Evolutionary conservation across 2,797 vertebrate genomes (phyloP), one percentile per base, ranked within the genome.

Genomic region (Clarias fuscus): DNA sequence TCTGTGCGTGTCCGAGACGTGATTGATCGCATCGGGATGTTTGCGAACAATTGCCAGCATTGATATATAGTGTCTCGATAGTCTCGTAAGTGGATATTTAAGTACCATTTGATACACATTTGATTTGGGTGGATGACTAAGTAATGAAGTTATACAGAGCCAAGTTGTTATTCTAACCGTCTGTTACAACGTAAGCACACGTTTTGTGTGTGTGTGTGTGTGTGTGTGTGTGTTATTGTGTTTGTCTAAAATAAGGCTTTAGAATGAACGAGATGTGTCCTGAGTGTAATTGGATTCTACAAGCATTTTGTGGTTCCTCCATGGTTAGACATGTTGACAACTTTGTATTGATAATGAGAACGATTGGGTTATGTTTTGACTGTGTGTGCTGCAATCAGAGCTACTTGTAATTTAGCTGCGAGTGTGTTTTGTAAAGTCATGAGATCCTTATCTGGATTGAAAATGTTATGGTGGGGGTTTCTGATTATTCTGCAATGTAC

Each of bases 11-110:
- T 77, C 77, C 15, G 17, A 87, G 33, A 20, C 58, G 33, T 87
- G 86, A 90, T 84, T 82, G 84, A 87, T 88, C 64, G 10, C 84
- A 88, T 89, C 77, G 58, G 56, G 87, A 87, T 90, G 90, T 90
- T 89, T 89, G 82, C 80, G 85, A 81, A 86, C 84, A 87, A 84
- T 70, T 84, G 87, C 80, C 80, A 73, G 86, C 43, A 14, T 73
- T 78, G 85, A 90, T 85, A 6, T 75, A 81, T 88, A 76, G 73
- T 86, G 83, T 89, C 83, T 85, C 40, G 56, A 83, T 89, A 43
- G 17, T 75, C 62, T 58, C 11, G 48, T 85, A 56, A 83, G 86
- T 90, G 82, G 89, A 56, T 80, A 83, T 88, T 88, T 89, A 87
- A 89, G 84, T 90, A 86, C 84, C 70, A 82, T 86, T 62, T 59